Evolutionary conservation across 2,888 invertebrate genomes (phyloP), one percentile per base, ranked within the genome.

Genomic region (Drosophila nr. medialis): DNA sequence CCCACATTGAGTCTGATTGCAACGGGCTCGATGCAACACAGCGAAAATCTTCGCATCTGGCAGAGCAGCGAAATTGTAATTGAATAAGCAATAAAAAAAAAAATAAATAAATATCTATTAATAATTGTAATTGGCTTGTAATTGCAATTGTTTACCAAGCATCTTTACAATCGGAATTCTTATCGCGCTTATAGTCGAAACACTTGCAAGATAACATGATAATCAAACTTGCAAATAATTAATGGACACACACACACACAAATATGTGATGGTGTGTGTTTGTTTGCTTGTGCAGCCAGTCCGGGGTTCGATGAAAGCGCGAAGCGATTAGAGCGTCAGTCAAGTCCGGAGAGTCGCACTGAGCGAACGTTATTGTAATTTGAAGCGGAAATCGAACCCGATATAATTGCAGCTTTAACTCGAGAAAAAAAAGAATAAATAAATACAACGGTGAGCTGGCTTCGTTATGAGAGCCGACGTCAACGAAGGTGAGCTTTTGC

Each of bases 1-100:
- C 99, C 99, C 62, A 98, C 97, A 51, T 98, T 98, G 93, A 99
- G 99, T 93, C 98, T 99, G 76, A 99, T 99, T 86, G 99, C 99
- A 6, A 99, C 99, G 0, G 99, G 99, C 29, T 98, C 99, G 6
- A 94, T 99, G 79, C 99, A 99, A 93, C 98, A 97, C 91, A 99
- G 99, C 93, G 99, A 98, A 94, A 98, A 98, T 63, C 98, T 99
- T 91, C 99, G 99, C 94, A 94, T 99, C 75, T 99, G 99, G 99
- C 97, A 97, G 93, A 99, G 99, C 94, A 99, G 98, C 94, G 99
- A 97, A 50, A 24, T 29, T 40, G 49, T 53, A 21, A 59, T 51
- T 34, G 59, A 65, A 36, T 60, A 60, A 58, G 24, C 15, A 54
- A 50, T 55, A 66, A 54, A 45, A 38, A 65, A 0, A 65, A 15